Conservation (phyloP, 2,888 invertebrate species). For the Icerya purchasi region DNA sequence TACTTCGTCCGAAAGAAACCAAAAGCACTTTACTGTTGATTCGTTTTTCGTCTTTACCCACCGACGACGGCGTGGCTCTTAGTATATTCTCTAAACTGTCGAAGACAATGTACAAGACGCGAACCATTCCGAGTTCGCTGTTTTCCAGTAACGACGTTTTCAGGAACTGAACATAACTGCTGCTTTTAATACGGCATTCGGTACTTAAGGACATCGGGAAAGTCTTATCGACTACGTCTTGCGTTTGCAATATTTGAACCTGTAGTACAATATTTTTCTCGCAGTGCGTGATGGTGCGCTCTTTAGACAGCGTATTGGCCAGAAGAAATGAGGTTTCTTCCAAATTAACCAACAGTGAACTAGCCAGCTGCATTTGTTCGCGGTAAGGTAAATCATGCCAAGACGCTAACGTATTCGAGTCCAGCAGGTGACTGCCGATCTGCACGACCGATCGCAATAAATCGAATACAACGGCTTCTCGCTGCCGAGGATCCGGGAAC, state of each 20-base stretch:
- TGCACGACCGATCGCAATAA: conserved; percentile 61
- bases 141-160: conserved; percentile 63
- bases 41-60: conserved; percentile 11
- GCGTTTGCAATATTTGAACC: conserved; percentile 60
- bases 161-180: conserved; percentile 61
- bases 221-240: conserved; percentile 49
- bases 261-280: conserved; percentile 77
- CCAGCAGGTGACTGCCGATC: conserved; percentile 67
- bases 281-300: conserved; percentile 61
- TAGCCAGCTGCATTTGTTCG: conserved; percentile 69
- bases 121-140: conserved; percentile 60
- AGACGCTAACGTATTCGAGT: conserved; percentile 59
- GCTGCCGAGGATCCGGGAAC: conserved; percentile 52
- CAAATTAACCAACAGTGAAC: conserved; percentile 58
- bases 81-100: conserved; percentile 69
- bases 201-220: conserved; percentile 43
- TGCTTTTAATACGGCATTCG: conserved; percentile 44
- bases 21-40: conserved; percentile 77
- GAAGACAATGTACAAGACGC: conserved; percentile 75
- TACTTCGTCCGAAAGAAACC: conserved; percentile 71
- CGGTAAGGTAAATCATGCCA: conserved; percentile 68
- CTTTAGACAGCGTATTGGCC: conserved; percentile 61
- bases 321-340: conserved; percentile 75
- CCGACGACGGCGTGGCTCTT: conserved; percentile 33
- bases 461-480: conserved; percentile 66